Base-by-base conservation (phyloP, 1,140 invertebrate species). In the Drosophila busckii region DNA sequence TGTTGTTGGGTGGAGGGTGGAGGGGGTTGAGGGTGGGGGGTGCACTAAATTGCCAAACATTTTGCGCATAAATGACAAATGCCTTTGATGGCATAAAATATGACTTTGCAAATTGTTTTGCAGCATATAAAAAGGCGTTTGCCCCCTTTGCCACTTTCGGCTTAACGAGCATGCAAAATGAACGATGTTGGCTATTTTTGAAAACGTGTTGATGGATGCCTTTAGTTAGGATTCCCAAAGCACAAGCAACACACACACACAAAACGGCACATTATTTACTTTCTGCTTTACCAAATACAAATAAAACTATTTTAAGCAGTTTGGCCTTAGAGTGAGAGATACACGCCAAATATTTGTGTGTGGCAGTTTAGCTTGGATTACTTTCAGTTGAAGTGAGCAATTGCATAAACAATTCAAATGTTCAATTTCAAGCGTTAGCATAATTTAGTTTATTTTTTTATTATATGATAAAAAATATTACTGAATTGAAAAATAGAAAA, bases 51-150 rank as follows among this genome's bases (percentile, higher is more conserved):
- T 80, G 75, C 59, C 73, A 82, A 70, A 82, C 73, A 80, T 82
- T 80, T 82, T 82, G 68, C 63, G 75, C 64, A 80, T 80, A 80
- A 80, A 80, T 82, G 75, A 82, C 75, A 82, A 82, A 82, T 82
- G 75, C 76, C 75, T 83, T 67, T 83, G 70, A 83, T 82, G 76
- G 76, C 70, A 82, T 83, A 82, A 82, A 83, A 82, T 82, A 82
- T 82, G 76, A 70, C 75, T 82, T 82, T 70, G 76, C 32, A 75
- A 82, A 82, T 82, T 82, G 75, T 82, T 82, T 82, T 82, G 76
- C 62, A 67, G 75, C 60, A 76, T 62, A 82, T 82, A 82, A 82
- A 70, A 82, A 65, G 67, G 37, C 54, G 66, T 58, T 66, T 50
- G 35, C 5, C 9, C 4, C 0, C 20, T 1, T 1, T 2, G 3